phyloP scores from a whole-genome alignment of 2,888 invertebrate species.

The Ryuthela nishihirai region DNA sequence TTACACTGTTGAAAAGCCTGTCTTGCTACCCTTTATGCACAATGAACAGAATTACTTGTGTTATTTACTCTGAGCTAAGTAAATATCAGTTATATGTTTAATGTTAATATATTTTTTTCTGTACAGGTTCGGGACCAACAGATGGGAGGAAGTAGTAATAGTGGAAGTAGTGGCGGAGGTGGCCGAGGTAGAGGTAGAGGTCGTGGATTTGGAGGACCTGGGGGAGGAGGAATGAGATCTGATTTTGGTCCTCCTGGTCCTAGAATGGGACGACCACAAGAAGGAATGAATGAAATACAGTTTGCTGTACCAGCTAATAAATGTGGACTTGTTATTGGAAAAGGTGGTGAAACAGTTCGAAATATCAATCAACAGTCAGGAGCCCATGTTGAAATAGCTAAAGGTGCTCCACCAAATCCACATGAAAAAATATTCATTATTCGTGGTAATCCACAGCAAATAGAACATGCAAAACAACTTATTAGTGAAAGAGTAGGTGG shows the following conservation, averaged over 20 bases:
- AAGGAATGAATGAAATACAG: slow-evolving; percentile 65
- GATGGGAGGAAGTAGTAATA: slow-evolving; percentile 27
- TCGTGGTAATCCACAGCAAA: slow-evolving; percentile 86
- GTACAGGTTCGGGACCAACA: slow-evolving; percentile 33
- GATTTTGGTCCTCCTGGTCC: slow-evolving; percentile 33
- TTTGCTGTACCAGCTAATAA: slow-evolving; percentile 91
- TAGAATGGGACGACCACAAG: slow-evolving; percentile 25
- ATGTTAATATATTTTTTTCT: too few relatives aligned
- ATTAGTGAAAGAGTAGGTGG: slow-evolving; percentile 88
- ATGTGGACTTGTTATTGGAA: slow-evolving; percentile 94
- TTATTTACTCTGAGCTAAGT: too few relatives aligned
- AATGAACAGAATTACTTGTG: too few relatives aligned
- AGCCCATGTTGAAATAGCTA: slow-evolving; percentile 94
- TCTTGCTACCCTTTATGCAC: too few relatives aligned
- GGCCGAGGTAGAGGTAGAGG: slow-evolving; percentile 53
- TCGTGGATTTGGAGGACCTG: slow-evolving; percentile 51
- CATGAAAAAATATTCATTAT: slow-evolving; percentile 87
- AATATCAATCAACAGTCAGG: slow-evolving; percentile 94
- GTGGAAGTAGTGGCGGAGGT: slow-evolving; percentile 9
- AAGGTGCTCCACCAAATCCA: slow-evolving; percentile 71
- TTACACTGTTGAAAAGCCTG: too few relatives aligned
- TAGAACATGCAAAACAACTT: slow-evolving; percentile 91
- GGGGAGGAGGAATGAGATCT: slow-evolving; percentile 19
- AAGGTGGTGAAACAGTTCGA: slow-evolving; percentile 97
- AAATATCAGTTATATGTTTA: too few relatives aligned